Base-by-base conservation (phyloP, 2,113 vertebrate genomes). In the Bubo scandiacus region DNA sequence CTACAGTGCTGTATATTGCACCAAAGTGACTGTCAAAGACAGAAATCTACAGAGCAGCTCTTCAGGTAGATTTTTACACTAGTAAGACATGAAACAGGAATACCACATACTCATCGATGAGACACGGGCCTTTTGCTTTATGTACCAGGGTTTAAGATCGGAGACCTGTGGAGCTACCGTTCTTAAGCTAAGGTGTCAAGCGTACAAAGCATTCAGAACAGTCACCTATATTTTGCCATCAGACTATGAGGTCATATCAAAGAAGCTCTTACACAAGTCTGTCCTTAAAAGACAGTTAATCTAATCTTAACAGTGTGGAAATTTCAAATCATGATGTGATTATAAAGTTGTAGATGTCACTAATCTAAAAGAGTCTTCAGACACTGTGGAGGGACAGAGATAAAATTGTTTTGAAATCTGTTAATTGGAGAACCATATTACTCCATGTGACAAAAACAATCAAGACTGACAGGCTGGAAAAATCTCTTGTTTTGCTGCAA, bases 401-500 rank as follows among this genome's bases (percentile, higher is more conserved):
- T 40, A 93, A 91, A 96, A 90, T 16, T 51, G 23, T 45, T 93
- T 87, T 82, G 57, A 79, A 94, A 90, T 88, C 66, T 90, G 26
- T 51, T 94, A 40, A 55, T 9, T 71, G 70, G 47, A 79, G 40
- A 90, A 90, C 55, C 59, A 19, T 70, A 81, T 79, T 72, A 30
- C 45, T 84, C 61, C 57, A 71, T 51, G 61, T 78, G 87, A 92
- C 89, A 95, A 85, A 96, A 90, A 19, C 38, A 66, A 81, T 91
- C 63, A 86, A 66, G 90, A 74, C 38, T 91, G 92, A 88, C 59
- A 40, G 72, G 71, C 55, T 74, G 68, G 72, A 94, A 97, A 97
- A 95, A 87, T 38, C 38, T 81, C 80, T 81, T 75, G 40, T 73
- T 70, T 91, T 91, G 38, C 65, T 67, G 68, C 27, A 79, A 81